Conservation (phyloP, 2,888 invertebrate species). For the Alentia gelatinosa region DNA sequence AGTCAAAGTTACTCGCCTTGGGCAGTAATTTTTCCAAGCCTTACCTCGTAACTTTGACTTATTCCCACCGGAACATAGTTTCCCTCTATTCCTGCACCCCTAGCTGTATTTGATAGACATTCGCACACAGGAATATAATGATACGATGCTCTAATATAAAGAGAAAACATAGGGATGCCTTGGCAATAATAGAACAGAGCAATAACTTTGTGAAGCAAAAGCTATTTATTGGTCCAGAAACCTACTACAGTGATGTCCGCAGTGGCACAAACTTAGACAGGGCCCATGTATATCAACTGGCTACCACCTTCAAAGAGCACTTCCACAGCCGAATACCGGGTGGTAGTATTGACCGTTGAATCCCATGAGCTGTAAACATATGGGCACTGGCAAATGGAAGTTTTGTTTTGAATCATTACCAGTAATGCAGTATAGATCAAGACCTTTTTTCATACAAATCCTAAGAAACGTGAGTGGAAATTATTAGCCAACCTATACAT, state of each 20-base stretch:
- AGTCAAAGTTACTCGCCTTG: too few relatives aligned
- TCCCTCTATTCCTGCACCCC: too few relatives aligned
- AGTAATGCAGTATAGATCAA: neutral
- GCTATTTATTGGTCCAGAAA: constrained; percentile 26
- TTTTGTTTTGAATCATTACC: neutral
- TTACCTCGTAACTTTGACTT: too few relatives aligned
- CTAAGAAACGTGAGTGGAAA: neutral
- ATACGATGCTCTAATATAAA: too few relatives aligned
- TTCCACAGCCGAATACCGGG: neutral
- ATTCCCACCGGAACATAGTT: too few relatives aligned
- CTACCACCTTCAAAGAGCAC: constrained; percentile 1
- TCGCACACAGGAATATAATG: too few relatives aligned
- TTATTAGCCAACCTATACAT: neutral
- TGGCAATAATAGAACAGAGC: too few relatives aligned
- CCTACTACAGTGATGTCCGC: neutral
- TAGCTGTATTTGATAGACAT: too few relatives aligned
- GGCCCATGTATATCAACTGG: neutral
- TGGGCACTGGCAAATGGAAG: neutral
- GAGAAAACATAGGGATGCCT: too few relatives aligned
- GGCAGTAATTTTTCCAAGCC: too few relatives aligned
- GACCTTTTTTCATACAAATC: neutral
- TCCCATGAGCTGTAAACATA: neutral
- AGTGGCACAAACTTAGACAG: neutral
- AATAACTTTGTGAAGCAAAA: constrained; percentile 26
- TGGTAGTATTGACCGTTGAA: neutral